Base-by-base conservation (phyloP, 2,888 invertebrate species). In the Psococerastis gibbosa region DNA sequence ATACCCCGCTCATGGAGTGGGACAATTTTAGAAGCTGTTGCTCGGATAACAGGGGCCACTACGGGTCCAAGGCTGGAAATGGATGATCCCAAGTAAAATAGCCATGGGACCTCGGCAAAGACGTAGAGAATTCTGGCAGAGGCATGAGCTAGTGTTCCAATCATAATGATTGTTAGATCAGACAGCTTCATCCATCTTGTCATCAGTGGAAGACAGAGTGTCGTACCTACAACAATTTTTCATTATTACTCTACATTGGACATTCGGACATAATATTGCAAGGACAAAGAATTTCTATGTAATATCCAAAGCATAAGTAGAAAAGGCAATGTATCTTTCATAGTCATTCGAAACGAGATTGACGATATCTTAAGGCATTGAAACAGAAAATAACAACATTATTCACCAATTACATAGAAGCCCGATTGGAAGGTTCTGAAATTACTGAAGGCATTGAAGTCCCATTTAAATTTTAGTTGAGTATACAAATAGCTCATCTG, bases 11-110 rank as follows among this genome's bases (percentile, higher is more conserved):
- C 84, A 31, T 70, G 64, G 1, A 69, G 60, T 0, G 76, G 69
- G 22, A 84, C 71, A 18, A 81, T 67, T 62, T 85, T 85, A 0
- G 84, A 84, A 1, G 78, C 73, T 69, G 84, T 77, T 1, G 84
- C 78, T n/a, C 85, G 67, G 46, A 85, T 68, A 45, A 82, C 74
- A 0, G 84, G 82, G 0, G 78, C 80, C 0, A 81, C 78, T 41
- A 78, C 70, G 0, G 84, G 83, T 0, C 84, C 84, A 18, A 82
- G 62, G n/a, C 78, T 73, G 6, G 79, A 78, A 2, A 77, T 69
- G 0, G 68, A 66, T n/a, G 78, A 81, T 1, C 84, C 83, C 68
- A 70, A 57, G 56, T 81, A 84, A 60, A 83, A 73, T 2, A 74
- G 48, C 44, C 61, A 61, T 1, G 67, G 66, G 0, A 55, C 56